Evolutionary conservation across 2,888 invertebrate species (phyloP).

Genomic region (Ypsolopha scabrella): DNA sequence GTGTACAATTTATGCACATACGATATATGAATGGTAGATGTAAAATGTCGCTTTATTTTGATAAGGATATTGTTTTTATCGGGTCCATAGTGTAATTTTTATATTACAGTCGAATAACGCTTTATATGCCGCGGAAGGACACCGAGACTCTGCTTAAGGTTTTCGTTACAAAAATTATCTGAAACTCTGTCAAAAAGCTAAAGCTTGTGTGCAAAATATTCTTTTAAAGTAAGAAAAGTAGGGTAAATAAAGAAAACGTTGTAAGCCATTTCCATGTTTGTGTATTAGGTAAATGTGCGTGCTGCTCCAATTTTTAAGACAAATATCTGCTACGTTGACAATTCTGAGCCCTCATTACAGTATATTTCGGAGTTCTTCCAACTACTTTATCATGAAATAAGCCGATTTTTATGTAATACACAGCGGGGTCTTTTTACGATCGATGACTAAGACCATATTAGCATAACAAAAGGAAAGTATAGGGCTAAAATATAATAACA

Average conservation of each 20-base stretch:
- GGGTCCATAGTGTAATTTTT: too few relatives aligned
- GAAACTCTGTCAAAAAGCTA: background rate
- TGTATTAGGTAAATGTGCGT: conserved; percentile 1
- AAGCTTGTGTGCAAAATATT: too few relatives aligned
- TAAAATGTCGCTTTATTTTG: too few relatives aligned
- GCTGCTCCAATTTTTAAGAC: background rate
- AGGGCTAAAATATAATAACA: background rate
- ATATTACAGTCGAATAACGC: too few relatives aligned
- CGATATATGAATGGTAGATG: too few relatives aligned
- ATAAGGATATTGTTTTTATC: too few relatives aligned
- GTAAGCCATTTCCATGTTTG: conserved; percentile 2
- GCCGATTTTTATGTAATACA: background rate
- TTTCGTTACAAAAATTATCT: background rate
- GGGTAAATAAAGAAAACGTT: background rate
- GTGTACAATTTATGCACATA: too few relatives aligned
- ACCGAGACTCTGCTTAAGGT: background rate
- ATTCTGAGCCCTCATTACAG: background rate
- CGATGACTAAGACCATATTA: background rate
- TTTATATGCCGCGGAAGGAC: too few relatives aligned
- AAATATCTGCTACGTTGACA: background rate
- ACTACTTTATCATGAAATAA: too few relatives aligned
- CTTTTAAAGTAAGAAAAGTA: background rate
- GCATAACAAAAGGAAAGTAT: background rate
- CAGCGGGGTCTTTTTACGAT: background rate
- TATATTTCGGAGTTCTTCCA: background rate